A percentile compares a stretch with the other conserved stretches of the same genome.
Evolutionary conservation across 2,797 vertebrate genomes (phyloP).

Genomic region (Karalla daura): DNA sequence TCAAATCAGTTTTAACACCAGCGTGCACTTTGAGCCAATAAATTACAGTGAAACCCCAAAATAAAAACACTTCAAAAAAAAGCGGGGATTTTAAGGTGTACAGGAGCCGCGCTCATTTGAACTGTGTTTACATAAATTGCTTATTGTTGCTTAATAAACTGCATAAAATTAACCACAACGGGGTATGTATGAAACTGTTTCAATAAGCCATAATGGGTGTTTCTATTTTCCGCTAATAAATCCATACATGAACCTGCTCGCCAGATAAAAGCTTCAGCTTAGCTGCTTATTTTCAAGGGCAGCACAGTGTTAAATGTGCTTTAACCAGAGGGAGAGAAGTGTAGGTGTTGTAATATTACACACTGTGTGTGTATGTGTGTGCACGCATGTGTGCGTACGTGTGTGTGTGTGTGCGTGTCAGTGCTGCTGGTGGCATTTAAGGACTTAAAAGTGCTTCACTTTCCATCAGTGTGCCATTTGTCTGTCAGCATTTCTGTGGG

Average conservation of each 20-base stretch:
- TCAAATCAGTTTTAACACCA: constrained; percentile 84
- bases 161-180: constrained; percentile 67
- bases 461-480: constrained; percentile 73
- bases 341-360: constrained; percentile 47
- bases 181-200: constrained; percentile 57
- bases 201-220: constrained; percentile 64
- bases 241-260: constrained; percentile 64
- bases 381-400: constrained; percentile 21
- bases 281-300: constrained; percentile 62
- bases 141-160: constrained; percentile 78
- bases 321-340: constrained; percentile 66
- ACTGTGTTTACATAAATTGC: constrained; percentile 83
- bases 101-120: constrained; percentile 70
- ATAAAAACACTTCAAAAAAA: constrained; percentile 79
- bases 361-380: neutral
- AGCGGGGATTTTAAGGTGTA: constrained; percentile 71
- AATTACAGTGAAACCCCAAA: constrained; percentile 79
- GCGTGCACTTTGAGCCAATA: constrained; percentile 83
- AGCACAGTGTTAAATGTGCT: constrained; percentile 69
- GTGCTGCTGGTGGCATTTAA: constrained; percentile 63
- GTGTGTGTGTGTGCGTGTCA: constrained; percentile 24
- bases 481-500: constrained; percentile 65
- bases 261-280: constrained; percentile 62
- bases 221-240: constrained; percentile 72
- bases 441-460: constrained; percentile 67